Percentiles rank a stretch among this genome's conserved stretches.
Evolutionary conservation across 2,797 vertebrate genomes (phyloP).

Genomic region (Spheniscus humboldti): DNA sequence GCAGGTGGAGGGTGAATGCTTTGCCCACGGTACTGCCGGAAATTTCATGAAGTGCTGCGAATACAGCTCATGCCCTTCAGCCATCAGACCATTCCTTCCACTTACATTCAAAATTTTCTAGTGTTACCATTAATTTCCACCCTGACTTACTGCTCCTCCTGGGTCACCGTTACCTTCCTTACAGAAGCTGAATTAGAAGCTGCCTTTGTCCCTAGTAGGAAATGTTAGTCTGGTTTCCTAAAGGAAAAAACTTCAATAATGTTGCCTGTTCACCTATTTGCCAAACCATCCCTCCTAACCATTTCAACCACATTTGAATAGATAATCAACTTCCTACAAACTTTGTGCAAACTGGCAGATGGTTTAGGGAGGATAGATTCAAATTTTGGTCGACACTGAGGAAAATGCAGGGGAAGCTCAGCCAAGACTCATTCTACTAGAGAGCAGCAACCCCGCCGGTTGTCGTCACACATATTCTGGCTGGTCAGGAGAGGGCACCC

Average conservation of each 20-base stretch:
- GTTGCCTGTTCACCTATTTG: neutral
- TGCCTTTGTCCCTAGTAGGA: neutral
- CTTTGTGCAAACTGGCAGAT: neutral
- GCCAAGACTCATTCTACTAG: neutral
- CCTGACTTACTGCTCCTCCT: neutral
- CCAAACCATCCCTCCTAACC: neutral
- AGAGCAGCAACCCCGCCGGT: neutral
- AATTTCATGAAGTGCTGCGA: accelerated
- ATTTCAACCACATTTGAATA: neutral
- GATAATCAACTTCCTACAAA: neutral
- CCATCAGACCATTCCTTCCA: neutral
- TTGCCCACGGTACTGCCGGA: neutral
- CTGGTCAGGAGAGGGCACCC: neutral
- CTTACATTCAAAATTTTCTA: neutral
- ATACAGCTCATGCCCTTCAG: neutral
- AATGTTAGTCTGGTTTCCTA: neutral
- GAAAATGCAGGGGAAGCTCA: neutral
- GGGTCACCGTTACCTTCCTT: neutral
- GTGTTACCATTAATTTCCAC: neutral
- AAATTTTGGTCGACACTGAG: neutral
- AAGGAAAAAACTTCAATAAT: neutral
- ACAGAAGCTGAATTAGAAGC: neutral
- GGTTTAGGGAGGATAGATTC: neutral
- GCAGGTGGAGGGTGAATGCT: accelerated
- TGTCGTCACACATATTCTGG: neutral